phyloP scores from a whole-genome alignment of 2,888 invertebrate species.

The Agrotis clavis region DNA sequence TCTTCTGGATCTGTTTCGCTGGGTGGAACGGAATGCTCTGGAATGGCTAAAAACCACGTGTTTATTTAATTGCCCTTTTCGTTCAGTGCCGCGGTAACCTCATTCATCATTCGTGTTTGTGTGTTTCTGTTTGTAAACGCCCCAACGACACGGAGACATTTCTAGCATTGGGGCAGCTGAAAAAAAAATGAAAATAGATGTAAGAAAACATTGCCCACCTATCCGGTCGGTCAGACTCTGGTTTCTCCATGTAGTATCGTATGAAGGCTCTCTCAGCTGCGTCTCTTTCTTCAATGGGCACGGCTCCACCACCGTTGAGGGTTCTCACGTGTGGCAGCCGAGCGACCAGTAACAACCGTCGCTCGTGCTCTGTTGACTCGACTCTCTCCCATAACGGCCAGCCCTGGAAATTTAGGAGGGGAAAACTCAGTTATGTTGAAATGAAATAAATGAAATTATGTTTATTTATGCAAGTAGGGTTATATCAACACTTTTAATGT shows the following conservation, averaged over 20 bases:
- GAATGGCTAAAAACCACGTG: too few species aligned
- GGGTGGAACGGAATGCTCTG: too few species aligned
- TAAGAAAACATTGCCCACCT: conserved; percentile 85
- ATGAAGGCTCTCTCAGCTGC: conserved; percentile 98
- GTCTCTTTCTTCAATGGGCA: conserved; percentile 96
- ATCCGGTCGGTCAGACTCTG: conserved; percentile 95
- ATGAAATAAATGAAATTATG: too few species aligned
- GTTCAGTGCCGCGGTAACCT: too few species aligned
- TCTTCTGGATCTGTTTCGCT: too few species aligned
- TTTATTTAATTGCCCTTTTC: too few species aligned
- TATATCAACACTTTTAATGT: too few species aligned
- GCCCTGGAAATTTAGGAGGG: conserved; percentile 83
- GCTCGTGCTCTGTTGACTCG: conserved; percentile 97
- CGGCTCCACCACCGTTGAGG: conserved; percentile 97
- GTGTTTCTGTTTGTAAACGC: too few species aligned
- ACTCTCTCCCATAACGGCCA: conserved; percentile 94
- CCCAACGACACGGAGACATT: too few species aligned
- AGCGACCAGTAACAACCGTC: conserved; percentile 96
- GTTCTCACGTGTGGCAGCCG: conserved; percentile 96
- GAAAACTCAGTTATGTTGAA: background rate
- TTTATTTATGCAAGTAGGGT: too few species aligned
- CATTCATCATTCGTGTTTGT: too few species aligned
- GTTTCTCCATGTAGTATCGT: conserved; percentile 97
- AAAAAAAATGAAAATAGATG: background rate
- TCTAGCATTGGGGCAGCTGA: too few species aligned